Conservation (phyloP, 2,888 invertebrate species). For the Chrysodeixis includens region DNA sequence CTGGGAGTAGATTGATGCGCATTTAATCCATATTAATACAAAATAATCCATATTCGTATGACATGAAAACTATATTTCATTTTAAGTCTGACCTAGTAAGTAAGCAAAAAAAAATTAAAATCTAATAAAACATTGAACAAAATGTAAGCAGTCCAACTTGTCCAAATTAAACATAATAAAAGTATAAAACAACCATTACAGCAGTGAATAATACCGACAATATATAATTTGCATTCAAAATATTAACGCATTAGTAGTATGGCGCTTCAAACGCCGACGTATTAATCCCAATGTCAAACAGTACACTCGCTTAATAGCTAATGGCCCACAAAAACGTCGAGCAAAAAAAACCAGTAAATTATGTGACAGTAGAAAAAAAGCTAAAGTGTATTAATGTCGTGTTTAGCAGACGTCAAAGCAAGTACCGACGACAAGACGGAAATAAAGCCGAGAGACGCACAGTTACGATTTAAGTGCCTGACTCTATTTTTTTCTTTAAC, state of each 20-base stretch:
- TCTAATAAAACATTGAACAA: background rate
- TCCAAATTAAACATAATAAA: conserved; percentile 52
- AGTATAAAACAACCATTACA: conserved; percentile 43
- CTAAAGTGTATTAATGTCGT: conserved; percentile 86
- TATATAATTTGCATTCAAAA: conserved; percentile 53
- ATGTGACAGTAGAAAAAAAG: conserved; percentile 86
- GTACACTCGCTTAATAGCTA: conserved; percentile 84
- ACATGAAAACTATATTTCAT: background rate
- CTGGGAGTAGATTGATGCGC: background rate
- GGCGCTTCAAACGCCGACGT: conserved; percentile 74
- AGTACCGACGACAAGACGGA: conserved; percentile 77
- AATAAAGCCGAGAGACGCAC: conserved; percentile 76
- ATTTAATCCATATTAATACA: background rate
- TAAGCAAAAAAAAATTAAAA: no score
- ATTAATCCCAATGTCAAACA: conserved; percentile 83
- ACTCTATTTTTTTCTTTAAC: conserved; percentile 49
- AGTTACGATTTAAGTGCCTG: conserved; percentile 61
- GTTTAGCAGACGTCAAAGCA: conserved; percentile 87
- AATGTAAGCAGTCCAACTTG: conserved; percentile 33
- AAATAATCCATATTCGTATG: background rate
- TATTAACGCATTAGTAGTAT: conserved; percentile 57
- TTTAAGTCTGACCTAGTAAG: no score
- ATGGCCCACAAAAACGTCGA: conserved; percentile 79
- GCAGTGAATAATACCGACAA: conserved; percentile 18
- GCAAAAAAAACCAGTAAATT: conserved; percentile 82